These are phyloP conservation scores for Amblyteles armatorius DNA, from an alignment of 2,888 invertebrate species.

Conservation along the genomic window DNA sequence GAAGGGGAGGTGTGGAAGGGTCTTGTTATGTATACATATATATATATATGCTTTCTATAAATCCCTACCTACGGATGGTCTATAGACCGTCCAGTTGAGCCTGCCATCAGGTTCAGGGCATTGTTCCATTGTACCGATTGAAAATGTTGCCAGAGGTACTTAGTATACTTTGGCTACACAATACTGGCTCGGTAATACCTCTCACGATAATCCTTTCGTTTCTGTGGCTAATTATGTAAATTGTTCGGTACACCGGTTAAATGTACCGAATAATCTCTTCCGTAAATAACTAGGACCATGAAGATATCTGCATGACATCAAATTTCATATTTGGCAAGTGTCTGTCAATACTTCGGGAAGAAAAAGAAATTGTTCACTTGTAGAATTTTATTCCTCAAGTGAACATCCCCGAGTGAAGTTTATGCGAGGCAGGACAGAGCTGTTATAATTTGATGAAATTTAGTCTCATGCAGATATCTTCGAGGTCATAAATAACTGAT, in stretches of 20 bases:
- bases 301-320: too few species aligned
- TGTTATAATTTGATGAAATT: too few species aligned
- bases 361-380: too few species aligned
- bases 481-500: not conserved
- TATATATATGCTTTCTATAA: not conserved
- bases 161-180: not conserved
- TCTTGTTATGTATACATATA: not conserved
- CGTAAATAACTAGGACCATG: not conserved
- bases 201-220: not conserved
- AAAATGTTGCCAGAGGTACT: not conserved
- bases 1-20: conserved; percentile 10
- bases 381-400: too few species aligned
- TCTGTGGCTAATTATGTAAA: not conserved
- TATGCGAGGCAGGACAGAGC: too few species aligned
- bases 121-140: not conserved
- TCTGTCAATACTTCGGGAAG: too few species aligned
- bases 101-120: not conserved
- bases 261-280: not conserved
- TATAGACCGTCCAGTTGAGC: not conserved
- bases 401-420: too few species aligned
- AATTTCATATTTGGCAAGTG: too few species aligned
- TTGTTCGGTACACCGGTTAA: not conserved
- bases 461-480: too few species aligned
- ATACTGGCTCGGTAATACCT: not conserved
- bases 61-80: not conserved